Evolutionary conservation across 2,888 invertebrate genomes (phyloP).

Genomic region (Oeneis ivallda): DNA sequence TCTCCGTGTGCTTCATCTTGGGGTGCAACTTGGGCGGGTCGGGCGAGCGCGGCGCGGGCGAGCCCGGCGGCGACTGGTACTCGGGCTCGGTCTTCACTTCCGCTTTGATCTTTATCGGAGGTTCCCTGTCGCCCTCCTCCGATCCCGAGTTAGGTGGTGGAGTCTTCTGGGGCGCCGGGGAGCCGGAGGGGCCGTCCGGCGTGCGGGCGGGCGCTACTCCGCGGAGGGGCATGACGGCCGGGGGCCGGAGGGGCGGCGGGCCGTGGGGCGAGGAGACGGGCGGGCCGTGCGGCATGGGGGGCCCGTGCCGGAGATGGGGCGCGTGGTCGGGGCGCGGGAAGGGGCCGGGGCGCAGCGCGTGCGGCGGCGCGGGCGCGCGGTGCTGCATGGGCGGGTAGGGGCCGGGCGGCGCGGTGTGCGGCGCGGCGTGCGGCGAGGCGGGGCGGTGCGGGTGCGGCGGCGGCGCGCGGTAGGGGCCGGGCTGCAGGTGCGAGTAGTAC

Average conservation of each 20-base stretch:
- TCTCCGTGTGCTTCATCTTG: constrained; percentile 74
- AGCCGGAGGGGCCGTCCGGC: constrained; percentile 16
- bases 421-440: constrained; percentile 37
- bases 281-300: constrained; percentile 26
- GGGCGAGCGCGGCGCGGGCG: constrained; percentile 51
- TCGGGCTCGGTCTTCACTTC: constrained; percentile 77
- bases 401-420: constrained; percentile 37
- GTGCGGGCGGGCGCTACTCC: constrained; percentile 26
- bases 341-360: constrained; percentile 38
- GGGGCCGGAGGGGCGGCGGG: constrained; percentile 27
- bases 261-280: constrained; percentile 35
- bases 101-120: constrained; percentile 65
- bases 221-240: constrained; percentile 31
- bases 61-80: constrained; percentile 62
- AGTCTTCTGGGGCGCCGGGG: constrained; percentile 30
- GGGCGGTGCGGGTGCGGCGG: constrained; percentile 10
- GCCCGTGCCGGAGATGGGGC: constrained; percentile 32
- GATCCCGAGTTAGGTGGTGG: constrained; percentile 31
- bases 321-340: constrained; percentile 37
- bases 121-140: constrained; percentile 42
- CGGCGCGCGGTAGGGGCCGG: constrained; percentile 44
- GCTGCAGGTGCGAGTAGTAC: constrained; percentile 53
- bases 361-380: constrained; percentile 30
- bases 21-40: constrained; percentile 64
- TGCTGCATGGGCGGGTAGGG: constrained; percentile 25